Base-by-base conservation (phyloP, 2,888 invertebrate genomes). In the Netelia fuscicornis region DNA sequence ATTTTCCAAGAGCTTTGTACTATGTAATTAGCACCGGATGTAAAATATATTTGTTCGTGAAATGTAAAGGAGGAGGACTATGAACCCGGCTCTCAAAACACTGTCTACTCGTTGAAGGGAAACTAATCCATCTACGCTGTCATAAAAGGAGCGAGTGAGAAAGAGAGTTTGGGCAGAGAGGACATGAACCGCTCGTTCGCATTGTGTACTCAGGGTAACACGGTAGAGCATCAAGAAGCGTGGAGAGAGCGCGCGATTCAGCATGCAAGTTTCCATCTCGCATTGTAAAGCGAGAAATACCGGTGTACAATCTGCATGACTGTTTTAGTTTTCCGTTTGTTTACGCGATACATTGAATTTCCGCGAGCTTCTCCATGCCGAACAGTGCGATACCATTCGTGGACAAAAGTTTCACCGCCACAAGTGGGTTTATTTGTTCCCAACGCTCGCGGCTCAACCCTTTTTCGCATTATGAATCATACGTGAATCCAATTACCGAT, bases 121-220 rank as follows among this genome's bases (percentile, higher is more conserved):
- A 88, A 86, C 84, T 87, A 71, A 76, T 30, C 84, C 86, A 88
- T 89, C 88, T 88, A 88, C 84, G 87, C 86, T 77, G 84, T 62
- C 71, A 85, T 82, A 85, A 81, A 85, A 77, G 67, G 52, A 75
- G 76, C 56, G 54, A 56, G 71, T 67, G 79, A 83, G 74, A 70
- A 60, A 48, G 71, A 56, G 70, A 67, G 48, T 37, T 23, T 62
- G 25, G 17, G 37, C 58, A 56, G 58, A 10, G 20, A 62, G 20
- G 58, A 11, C 8, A 52, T 60, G 60, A 71, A 67, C 37, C 56
- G 62, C 42, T 44, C 13, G 6, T 5, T 5, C 17, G 17, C 11
- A 71, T 75, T 64, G 54, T 82, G 82, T 79, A 58, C 71, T 65
- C 79, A 54, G 70, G 75, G 72, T 78, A 77, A 82, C 71, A 71